Conservation (phyloP, 2,888 invertebrate genomes). For the Trichogramma evanescens region DNA sequence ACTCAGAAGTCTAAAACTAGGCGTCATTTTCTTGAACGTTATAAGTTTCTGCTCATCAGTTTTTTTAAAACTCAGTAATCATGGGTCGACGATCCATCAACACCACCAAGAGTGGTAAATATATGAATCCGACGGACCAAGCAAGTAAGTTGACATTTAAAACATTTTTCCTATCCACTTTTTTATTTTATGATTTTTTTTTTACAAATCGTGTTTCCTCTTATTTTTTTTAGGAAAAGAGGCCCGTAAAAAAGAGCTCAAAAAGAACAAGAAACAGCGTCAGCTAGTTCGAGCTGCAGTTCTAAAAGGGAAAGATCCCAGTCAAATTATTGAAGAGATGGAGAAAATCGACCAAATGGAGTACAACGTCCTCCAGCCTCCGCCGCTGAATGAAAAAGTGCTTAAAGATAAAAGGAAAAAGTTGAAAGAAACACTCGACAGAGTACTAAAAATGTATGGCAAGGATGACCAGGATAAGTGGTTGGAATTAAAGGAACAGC, state of each 20-base stretch:
- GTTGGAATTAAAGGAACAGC: conserved; percentile 81
- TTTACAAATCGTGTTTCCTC: background rate
- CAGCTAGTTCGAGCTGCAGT: conserved; percentile 95
- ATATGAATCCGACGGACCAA: conserved; percentile 99
- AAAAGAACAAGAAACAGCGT: conserved; percentile 96
- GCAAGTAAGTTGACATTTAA: conserved; percentile 68
- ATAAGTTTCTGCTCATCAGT: conserved; percentile 1
- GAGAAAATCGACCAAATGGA: conserved; percentile 99
- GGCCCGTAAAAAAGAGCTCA: conserved; percentile 92
- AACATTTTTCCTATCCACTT: conserved; percentile 2
- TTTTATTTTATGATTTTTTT: conserved; percentile 13
- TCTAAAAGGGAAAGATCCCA: conserved; percentile 94
- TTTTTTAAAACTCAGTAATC: conserved; percentile 34
- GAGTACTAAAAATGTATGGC: conserved; percentile 91
- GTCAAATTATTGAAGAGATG: conserved; percentile 89
- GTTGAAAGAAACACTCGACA: conserved; percentile 86
- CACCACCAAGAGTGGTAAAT: conserved; percentile 99
- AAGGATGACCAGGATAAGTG: conserved; percentile 95
- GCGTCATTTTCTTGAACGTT: background rate
- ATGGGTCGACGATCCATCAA: conserved; percentile 97
- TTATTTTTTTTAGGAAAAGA: conserved; percentile 72
- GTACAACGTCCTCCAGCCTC: conserved; percentile 89
- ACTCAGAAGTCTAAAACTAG: no score
- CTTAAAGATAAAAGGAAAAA: conserved; percentile 94
- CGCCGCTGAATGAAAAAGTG: conserved; percentile 92